phyloP scores from a whole-genome alignment of 2,888 invertebrate genomes.

The Zeuzera pyrina region DNA sequence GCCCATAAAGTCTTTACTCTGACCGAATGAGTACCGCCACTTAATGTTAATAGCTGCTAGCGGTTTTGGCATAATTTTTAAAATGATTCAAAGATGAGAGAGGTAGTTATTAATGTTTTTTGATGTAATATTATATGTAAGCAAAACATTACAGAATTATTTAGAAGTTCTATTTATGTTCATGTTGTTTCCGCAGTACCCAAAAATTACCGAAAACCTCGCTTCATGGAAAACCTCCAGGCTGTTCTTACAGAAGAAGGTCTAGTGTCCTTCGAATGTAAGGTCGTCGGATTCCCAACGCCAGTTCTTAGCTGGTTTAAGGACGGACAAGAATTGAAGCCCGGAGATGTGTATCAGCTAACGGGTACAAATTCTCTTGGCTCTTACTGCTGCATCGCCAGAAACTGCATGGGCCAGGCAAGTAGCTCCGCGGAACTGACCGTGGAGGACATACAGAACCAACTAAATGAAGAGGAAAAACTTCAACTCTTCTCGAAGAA shows the following conservation, averaged over 20 bases:
- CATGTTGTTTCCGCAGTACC: conserved; percentile 78
- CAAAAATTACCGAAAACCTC: conserved; percentile 90
- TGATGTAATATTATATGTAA: too few relatives aligned
- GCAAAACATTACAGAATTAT: too few relatives aligned
- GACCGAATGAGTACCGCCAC: too few relatives aligned
- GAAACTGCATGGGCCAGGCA: conserved; percentile 92
- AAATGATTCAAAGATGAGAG: too few relatives aligned
- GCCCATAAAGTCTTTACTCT: too few relatives aligned
- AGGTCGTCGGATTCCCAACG: conserved; percentile 93
- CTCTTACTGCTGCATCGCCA: conserved; percentile 91
- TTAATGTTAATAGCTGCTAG: too few relatives aligned
- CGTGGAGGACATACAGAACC: conserved; percentile 92
- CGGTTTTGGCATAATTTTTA: too few relatives aligned
- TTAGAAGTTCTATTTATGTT: too few relatives aligned
- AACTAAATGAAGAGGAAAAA: conserved; percentile 89
- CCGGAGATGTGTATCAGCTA: conserved; percentile 93
- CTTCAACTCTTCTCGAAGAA: conserved; percentile 81
- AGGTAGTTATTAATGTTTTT: too few relatives aligned
- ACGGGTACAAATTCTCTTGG: conserved; percentile 92
- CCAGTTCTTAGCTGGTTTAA: conserved; percentile 92
- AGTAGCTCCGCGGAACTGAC: conserved; percentile 90
- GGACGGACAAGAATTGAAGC: conserved; percentile 92
- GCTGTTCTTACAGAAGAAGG: conserved; percentile 94
- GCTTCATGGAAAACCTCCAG: conserved; percentile 91
- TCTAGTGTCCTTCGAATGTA: conserved; percentile 92